These are phyloP conservation scores for Drepana arcuata DNA, from an alignment of 1,140 invertebrate genomes.

Conservation along the genomic window DNA sequence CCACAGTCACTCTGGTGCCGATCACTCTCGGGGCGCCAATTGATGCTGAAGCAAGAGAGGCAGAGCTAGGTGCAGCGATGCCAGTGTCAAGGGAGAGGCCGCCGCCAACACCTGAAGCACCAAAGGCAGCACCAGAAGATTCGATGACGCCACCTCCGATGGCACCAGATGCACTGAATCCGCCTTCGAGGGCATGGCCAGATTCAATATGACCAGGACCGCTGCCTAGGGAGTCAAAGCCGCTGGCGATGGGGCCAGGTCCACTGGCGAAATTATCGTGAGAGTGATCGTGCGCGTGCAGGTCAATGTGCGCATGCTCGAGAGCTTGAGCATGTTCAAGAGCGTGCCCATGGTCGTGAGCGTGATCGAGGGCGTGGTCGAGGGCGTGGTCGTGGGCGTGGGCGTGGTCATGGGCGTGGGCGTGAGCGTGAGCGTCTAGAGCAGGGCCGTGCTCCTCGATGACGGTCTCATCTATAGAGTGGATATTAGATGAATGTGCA, in stretches of 20 bases:
- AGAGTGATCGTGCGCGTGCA: too few relatives aligned
- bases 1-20: constrained; percentile 43
- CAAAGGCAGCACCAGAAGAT: constrained; percentile 6
- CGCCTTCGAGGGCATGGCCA: neutral
- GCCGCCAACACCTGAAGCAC: constrained; percentile 4
- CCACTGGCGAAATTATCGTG: too few relatives aligned
- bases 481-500: constrained; percentile 5
- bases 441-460: constrained; percentile 3
- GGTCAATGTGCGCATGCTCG: too few relatives aligned
- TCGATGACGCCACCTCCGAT: constrained; percentile 1
- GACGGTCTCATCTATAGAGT: constrained; percentile 3
- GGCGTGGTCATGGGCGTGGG: neutral
- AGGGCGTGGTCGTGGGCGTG: neutral
- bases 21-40: constrained; percentile 37
- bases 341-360: neutral
- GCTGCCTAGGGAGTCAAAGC: too few relatives aligned
- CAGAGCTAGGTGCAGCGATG: constrained; percentile 1
- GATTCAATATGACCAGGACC: neutral
- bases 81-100: too few relatives aligned
- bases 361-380: neutral
- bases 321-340: too few relatives aligned
- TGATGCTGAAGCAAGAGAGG: constrained; percentile 7
- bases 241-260: constrained; percentile 1
- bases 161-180: constrained; percentile 1
- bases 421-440: neutral